Evolutionary conservation across 2,888 invertebrate genomes (phyloP).

Genomic region (Strigamia maritima): DNA sequence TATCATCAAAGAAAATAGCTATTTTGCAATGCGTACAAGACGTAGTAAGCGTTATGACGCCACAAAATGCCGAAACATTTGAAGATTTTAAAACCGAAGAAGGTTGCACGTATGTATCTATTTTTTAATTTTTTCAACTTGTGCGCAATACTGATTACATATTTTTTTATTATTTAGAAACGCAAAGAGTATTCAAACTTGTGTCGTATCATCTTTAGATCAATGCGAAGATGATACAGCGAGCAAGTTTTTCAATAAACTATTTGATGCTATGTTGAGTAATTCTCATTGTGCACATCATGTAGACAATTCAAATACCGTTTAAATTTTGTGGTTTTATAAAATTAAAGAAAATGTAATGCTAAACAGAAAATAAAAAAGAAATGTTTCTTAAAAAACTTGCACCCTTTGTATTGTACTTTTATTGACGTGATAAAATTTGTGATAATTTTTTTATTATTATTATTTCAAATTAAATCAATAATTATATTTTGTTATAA

Average conservation of each 20-base stretch:
- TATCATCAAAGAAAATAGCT: background rate
- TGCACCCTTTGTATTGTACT: no score
- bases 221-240: background rate
- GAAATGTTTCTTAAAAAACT: background rate
- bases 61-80: background rate
- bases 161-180: background rate
- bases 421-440: no score
- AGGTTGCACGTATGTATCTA: background rate
- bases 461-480: background rate
- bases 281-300: conserved; percentile 1
- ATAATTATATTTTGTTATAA: no score
- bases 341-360: background rate
- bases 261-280: background rate
- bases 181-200: background rate
- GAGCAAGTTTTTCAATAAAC: background rate
- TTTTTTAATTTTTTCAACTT: background rate
- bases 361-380: background rate
- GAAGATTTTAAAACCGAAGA: background rate
- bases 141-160: background rate
- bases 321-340: background rate
- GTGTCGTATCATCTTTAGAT: background rate
- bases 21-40: background rate
- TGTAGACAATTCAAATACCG: background rate
- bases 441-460: background rate
- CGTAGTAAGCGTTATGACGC: background rate